Conservation (phyloP, 2,797 vertebrate genomes). For the Acrocephalus scirpaceus region DNA sequence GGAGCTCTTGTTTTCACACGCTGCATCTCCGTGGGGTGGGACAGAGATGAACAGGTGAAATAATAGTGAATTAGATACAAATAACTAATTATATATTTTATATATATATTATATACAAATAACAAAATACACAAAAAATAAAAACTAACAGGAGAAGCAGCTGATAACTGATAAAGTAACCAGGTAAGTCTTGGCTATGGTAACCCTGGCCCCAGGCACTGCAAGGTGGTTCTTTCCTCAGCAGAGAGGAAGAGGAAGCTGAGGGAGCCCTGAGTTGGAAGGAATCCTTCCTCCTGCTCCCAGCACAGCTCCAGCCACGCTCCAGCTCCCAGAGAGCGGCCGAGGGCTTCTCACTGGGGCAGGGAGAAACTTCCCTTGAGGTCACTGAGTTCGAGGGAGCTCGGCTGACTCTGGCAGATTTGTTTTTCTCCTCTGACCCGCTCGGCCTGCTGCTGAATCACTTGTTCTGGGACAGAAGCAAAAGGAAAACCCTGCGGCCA, state of each 20-base stretch:
- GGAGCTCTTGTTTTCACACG: rapidly evolving
- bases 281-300: neutral
- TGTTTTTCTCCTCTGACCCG: neutral
- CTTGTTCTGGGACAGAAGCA: constrained; percentile 35
- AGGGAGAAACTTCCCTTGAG: neutral
- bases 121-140: neutral
- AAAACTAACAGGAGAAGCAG: neutral
- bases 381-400: neutral
- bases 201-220: rapidly evolving
- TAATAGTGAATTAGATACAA: too few relatives aligned
- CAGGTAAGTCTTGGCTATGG: rapidly evolving
- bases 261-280: rapidly evolving
- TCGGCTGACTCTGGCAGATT: neutral
- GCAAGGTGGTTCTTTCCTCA: rapidly evolving
- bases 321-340: neutral
- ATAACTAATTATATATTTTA: too few relatives aligned
- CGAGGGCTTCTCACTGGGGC: neutral
- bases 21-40: neutral
- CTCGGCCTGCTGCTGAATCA: neutral
- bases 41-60: neutral
- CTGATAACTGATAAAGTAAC: rapidly evolving
- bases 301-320: neutral
- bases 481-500: neutral
- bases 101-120: neutral
- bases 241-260: neutral